These are phyloP conservation scores for Osmoderma eremita DNA, from an alignment of 2,888 invertebrate genomes.

Conservation along the genomic window DNA sequence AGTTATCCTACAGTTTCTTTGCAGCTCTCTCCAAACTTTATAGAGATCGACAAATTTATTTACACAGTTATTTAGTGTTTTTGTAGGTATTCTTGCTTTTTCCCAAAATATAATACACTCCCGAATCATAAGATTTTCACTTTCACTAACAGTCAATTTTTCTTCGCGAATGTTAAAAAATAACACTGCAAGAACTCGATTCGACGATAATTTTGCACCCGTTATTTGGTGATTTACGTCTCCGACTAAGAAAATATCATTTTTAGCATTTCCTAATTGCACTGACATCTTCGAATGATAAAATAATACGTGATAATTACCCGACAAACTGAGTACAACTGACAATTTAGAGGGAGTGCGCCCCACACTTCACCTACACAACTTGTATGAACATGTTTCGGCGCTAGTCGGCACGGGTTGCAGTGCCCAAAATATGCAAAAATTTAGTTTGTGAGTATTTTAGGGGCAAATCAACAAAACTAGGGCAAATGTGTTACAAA, in stretches of 20 bases:
- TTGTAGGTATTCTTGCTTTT: not conserved
- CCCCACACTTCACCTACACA: no score
- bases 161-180: conserved; percentile 42
- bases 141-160: conserved; percentile 42
- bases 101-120: conserved; percentile 7
- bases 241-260: no score
- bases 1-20: conserved; percentile 42
- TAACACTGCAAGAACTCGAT: conserved; percentile 41
- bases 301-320: conserved; percentile 23
- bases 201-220: no score
- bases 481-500: conserved; percentile 3
- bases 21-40: not conserved
- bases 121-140: conserved; percentile 38
- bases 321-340: conserved; percentile 22
- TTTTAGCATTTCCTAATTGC: no score
- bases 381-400: conserved; percentile 35
- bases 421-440: conserved; percentile 15
- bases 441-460: conserved; percentile 19
- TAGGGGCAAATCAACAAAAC: no score
- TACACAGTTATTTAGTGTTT: not conserved
- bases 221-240: no score
- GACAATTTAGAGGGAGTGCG: conserved; percentile 11
- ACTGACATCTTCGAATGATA: not conserved
- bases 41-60: not conserved
- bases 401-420: conserved; percentile 31